Evolutionary conservation across 2,888 invertebrate genomes (phyloP), one percentile per base, ranked within the genome.

Genomic region (Matsumyia berberina): DNA sequence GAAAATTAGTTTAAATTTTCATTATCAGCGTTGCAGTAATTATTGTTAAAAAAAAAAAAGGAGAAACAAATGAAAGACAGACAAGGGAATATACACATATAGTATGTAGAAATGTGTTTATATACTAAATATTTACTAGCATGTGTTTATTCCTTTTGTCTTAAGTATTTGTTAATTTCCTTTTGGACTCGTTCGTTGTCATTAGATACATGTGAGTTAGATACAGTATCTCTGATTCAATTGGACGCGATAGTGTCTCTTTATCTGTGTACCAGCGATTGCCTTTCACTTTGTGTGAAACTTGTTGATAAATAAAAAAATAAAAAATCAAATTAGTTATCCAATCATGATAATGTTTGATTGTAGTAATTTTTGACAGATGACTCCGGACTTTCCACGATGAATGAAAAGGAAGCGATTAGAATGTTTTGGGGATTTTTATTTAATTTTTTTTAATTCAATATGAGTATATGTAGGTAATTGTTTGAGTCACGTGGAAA

Each of bases 21-120:
- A 69, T 57, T 69, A 69, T 69, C 69, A 69, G 69, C 44, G 69
- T 11, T 69, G 44, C 55, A 55, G 69, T 55, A 57, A 69, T 69
- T 55, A 24, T 42, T 44, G 44, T 33, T 69, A 17, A 31, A 42
- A 24, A 35, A 51, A 24, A 39, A 37, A 37, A 39, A 31, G 15
- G 7, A 60, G 7, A 58, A 29, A 15, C 24, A 24, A 24, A 24
- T 24, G 4, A 24, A 24, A 24, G 24, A 24, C 1, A 4, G 24
- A 4, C 1, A 24, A 24, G 24, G 1, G 15, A 7, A 7, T 42
- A 33, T 42, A 24, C n/a, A 51, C 9, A 49, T 33, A 6, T 19
- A n/a, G 11, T 39, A 62, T 5, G 2, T 9, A 29, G 1, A 11
- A 31, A n/a, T 0, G 29, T 19, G n/a, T 9, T n/a, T 39, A 24